Evolutionary conservation across 2,797 vertebrate species (phyloP).

Genomic region (Jordanella pulchra): DNA sequence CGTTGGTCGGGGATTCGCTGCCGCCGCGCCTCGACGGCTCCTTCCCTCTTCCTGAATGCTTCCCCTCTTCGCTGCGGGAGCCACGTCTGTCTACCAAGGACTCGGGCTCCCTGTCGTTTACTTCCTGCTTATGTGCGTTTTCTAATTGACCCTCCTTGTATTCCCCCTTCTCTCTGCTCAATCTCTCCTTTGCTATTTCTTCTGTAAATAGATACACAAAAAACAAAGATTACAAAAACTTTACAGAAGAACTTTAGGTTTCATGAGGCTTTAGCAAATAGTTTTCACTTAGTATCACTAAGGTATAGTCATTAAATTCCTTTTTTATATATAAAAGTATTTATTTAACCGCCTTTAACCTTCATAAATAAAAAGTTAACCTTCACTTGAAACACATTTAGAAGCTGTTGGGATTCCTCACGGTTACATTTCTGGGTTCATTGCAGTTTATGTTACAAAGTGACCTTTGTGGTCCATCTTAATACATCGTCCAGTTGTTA

Average conservation of each 20-base stretch:
- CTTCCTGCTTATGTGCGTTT: constrained; percentile 86
- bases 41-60: constrained; percentile 84
- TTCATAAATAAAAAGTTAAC: no score
- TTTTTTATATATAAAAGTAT: no score
- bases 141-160: constrained; percentile 88
- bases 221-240: constrained; percentile 15
- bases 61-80: constrained; percentile 88
- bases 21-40: constrained; percentile 81
- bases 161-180: constrained; percentile 89
- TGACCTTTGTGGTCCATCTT: no score
- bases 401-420: background rate
- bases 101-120: constrained; percentile 89
- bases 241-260: background rate
- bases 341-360: no score
- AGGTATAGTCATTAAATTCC: no score
- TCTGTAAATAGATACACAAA: constrained; percentile 79
- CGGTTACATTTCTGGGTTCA: no score
- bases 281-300: no score
- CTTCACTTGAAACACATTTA: no score
- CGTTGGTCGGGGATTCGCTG: constrained; percentile 85
- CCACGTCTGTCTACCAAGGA: constrained; percentile 88
- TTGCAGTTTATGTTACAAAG: no score
- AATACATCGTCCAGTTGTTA: no score
- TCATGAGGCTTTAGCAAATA: background rate
- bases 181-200: constrained; percentile 87